Evolutionary conservation across 2,113 vertebrate species (phyloP).

Genomic region (Dicentrarchus labrax): DNA sequence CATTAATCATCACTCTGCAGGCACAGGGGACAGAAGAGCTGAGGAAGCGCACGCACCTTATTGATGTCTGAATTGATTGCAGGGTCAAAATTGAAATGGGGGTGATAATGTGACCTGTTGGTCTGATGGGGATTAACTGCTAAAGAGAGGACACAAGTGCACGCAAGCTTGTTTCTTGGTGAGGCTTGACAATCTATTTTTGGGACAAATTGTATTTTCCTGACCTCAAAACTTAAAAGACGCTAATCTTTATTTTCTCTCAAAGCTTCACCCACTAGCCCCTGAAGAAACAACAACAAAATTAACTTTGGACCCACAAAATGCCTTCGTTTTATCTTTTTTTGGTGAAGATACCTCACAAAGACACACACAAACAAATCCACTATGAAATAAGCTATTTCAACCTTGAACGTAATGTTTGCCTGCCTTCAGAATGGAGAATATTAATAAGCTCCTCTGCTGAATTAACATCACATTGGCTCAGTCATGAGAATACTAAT

Average conservation of each 20-base stretch:
- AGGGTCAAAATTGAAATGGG: conserved; percentile 68
- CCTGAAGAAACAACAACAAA: not conserved
- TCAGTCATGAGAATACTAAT: not conserved
- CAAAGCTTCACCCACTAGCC: not conserved
- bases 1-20: conserved; percentile 57
- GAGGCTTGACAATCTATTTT: conserved; percentile 14
- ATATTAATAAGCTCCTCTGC: conserved; percentile 22
- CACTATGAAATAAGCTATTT: not conserved
- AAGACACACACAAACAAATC: not conserved
- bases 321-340: not conserved
- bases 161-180: not conserved
- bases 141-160: conserved; percentile 6
- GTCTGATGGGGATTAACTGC: conserved; percentile 62
- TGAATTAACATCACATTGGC: conserved; percentile 4
- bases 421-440: conserved; percentile 20
- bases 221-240: not conserved
- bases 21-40: conserved; percentile 45
- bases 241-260: not conserved
- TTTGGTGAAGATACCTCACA: no score
- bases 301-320: not conserved
- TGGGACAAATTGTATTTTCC: not conserved
- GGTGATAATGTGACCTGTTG: conserved; percentile 62
- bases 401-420: conserved; percentile 47
- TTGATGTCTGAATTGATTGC: conserved; percentile 59
- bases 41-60: conserved; percentile 42